phyloP scores from a whole-genome alignment of 2,113 vertebrate species.

The Megaleporinus macrocephalus region DNA sequence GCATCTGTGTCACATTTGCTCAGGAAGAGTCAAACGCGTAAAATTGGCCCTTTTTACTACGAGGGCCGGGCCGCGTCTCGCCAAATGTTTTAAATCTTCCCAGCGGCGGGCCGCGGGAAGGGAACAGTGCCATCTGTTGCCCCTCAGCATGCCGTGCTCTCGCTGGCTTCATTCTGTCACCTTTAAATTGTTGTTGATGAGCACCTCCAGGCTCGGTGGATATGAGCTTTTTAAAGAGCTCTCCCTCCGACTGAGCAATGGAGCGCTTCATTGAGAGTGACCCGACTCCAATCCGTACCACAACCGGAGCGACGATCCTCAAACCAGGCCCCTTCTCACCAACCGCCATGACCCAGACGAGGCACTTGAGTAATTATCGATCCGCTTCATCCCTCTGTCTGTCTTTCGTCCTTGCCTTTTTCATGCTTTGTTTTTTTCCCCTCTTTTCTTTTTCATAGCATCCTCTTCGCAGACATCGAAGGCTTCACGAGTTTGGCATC shows the following conservation, averaged over 20 bases:
- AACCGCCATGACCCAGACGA: slow-evolving; percentile 42
- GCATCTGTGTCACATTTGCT: slow-evolving; percentile 48
- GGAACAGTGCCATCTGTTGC: slow-evolving; percentile 68
- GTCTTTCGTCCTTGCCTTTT: slow-evolving; percentile 44
- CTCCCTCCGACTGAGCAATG: slow-evolving; percentile 32
- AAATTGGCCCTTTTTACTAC: slow-evolving; percentile 41
- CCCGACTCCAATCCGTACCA: slow-evolving; percentile 62
- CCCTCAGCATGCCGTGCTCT: neutral
- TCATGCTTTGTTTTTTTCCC: neutral
- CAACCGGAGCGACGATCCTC: slow-evolving; percentile 59
- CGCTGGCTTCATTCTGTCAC: slow-evolving; percentile 65
- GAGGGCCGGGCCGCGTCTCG: slow-evolving; percentile 11
- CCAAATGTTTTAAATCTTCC: slow-evolving; percentile 36
- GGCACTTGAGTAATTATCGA: slow-evolving; percentile 47
- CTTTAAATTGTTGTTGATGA: slow-evolving; percentile 63
- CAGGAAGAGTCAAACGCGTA: slow-evolving; percentile 44
- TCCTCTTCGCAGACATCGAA: slow-evolving; percentile 96
- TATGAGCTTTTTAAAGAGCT: slow-evolving; percentile 53
- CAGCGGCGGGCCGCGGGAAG: slow-evolving; percentile 29
- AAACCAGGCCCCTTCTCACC: slow-evolving; percentile 27
- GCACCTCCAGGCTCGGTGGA: slow-evolving; percentile 9
- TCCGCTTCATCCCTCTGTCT: slow-evolving; percentile 39
- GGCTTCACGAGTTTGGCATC: slow-evolving; percentile 97
- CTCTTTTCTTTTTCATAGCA: slow-evolving; percentile 76
- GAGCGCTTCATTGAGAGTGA: slow-evolving; percentile 44